A percentile compares a stretch with the other conserved stretches of the same genome.
These are phyloP conservation scores for Sakesphorus luctuosus DNA, from an alignment of 2,113 vertebrate species.

Conservation along the genomic window DNA sequence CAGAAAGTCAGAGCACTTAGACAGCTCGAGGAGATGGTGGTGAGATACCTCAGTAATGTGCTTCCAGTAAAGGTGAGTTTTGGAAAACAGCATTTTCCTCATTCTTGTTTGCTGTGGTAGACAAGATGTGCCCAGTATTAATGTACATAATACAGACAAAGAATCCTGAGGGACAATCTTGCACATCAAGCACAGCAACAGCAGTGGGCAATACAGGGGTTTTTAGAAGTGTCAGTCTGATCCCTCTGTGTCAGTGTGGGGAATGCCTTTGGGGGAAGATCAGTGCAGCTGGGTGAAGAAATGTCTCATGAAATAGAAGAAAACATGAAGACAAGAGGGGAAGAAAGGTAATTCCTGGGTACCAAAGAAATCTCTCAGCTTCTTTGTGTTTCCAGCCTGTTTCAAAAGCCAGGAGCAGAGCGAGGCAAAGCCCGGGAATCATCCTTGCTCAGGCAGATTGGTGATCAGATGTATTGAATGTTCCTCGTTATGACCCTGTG, in stretches of 20 bases:
- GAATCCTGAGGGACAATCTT: background rate
- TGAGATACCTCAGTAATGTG: background rate
- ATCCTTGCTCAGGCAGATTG: accelerated
- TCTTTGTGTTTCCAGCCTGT: background rate
- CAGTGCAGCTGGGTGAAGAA: background rate
- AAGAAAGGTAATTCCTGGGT: background rate
- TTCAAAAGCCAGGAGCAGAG: background rate
- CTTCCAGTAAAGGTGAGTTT: background rate
- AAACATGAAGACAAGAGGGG: background rate
- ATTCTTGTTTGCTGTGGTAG: background rate
- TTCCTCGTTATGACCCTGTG: accelerated
- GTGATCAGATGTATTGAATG: accelerated
- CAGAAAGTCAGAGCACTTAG: background rate
- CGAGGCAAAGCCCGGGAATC: background rate
- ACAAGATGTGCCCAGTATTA: background rate
- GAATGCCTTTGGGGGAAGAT: too few relatives aligned
- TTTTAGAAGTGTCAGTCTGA: background rate
- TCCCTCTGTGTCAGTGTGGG: background rate
- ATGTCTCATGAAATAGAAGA: background rate
- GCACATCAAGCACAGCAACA: background rate
- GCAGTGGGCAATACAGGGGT: background rate
- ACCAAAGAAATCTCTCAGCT: background rate
- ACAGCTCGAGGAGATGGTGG: background rate
- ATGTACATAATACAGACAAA: background rate
- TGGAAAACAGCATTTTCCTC: background rate